Percentiles rank a stretch among this genome's conserved stretches.
Evolutionary conservation across 2,888 invertebrate species (phyloP).

Genomic region (Heterodera filipjevi): DNA sequence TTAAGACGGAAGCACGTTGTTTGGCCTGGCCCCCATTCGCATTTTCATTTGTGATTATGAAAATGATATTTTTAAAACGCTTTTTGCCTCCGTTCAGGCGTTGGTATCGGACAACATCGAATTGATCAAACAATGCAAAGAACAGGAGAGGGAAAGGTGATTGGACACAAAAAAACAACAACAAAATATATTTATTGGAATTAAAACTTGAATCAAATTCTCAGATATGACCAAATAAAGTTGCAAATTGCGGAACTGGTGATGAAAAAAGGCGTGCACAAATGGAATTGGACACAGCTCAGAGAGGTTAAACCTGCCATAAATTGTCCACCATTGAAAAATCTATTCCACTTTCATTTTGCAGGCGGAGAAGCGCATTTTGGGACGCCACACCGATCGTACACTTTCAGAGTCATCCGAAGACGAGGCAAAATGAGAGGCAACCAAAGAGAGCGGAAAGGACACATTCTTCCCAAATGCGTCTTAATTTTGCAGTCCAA

Average conservation of each 20-base stretch:
- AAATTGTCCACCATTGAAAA: neutral
- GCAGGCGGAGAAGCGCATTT: slow-evolving; percentile 24
- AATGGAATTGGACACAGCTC: slow-evolving; percentile 21
- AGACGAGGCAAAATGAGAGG: slow-evolving; percentile 15
- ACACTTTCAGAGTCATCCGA: slow-evolving; percentile 22
- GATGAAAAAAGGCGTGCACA: slow-evolving; percentile 15
- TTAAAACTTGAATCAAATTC: neutral
- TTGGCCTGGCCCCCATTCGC: neutral
- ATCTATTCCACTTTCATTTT: neutral
- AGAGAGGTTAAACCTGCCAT: slow-evolving; percentile 14
- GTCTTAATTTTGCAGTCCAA: neutral
- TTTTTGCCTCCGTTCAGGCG: neutral
- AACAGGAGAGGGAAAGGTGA: slow-evolving; percentile 25
- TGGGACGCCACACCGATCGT: slow-evolving; percentile 7
- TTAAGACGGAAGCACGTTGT: neutral
- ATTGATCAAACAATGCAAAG: slow-evolving; percentile 16
- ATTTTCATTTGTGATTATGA: neutral
- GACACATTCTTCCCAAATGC: neutral
- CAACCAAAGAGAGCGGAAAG: neutral
- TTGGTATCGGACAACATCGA: slow-evolving; percentile 8
- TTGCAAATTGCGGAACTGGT: slow-evolving; percentile 26
- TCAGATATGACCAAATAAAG: slow-evolving; percentile 30
- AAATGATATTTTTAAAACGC: neutral
- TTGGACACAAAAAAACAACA: too few relatives aligned
- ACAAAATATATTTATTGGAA: neutral